Percentiles rank a stretch among this genome's conserved stretches.
phyloP scores from a whole-genome alignment of 2,888 invertebrate species.

The Hofmannophila pseudospretella region DNA sequence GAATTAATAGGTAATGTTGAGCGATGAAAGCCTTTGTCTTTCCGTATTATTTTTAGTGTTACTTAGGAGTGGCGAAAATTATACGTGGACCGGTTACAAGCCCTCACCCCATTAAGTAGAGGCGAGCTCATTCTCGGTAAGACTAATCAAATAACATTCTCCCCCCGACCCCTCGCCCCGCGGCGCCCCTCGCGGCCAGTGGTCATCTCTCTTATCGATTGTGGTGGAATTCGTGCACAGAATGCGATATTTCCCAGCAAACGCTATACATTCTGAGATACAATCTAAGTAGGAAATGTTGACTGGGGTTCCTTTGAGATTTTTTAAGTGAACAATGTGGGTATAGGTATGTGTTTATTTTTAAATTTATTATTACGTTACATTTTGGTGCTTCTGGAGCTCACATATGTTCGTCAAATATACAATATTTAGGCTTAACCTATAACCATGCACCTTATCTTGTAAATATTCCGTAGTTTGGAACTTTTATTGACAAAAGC shows the following conservation, averaged over 20 bases:
- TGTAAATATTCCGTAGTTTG: too few species aligned
- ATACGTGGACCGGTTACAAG: constrained; percentile 73
- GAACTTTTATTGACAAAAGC: too few species aligned
- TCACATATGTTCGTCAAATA: too few species aligned
- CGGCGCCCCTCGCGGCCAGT: constrained; percentile 63
- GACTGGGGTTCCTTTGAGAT: constrained; percentile 23
- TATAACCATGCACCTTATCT: too few species aligned
- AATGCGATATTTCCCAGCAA: constrained; percentile 74
- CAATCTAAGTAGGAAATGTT: constrained; percentile 41
- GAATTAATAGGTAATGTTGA: constrained; percentile 35
- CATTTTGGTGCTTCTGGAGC: too few species aligned
- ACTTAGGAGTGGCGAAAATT: constrained; percentile 49
- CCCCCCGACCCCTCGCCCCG: constrained; percentile 45
- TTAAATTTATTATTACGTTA: too few species aligned
- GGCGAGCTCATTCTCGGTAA: constrained; percentile 77
- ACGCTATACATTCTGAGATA: constrained; percentile 53
- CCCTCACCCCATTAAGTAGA: constrained; percentile 75
- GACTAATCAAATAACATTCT: constrained; percentile 79
- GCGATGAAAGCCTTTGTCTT: constrained; percentile 23
- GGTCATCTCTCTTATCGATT: constrained; percentile 78
- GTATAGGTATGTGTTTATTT: too few species aligned
- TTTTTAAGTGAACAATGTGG: neutral
- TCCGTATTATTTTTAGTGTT: constrained; percentile 15
- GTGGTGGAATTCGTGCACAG: constrained; percentile 77
- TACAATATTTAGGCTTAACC: too few species aligned